A percentile compares a stretch with the other conserved stretches of the same genome.
Conservation (phyloP, 2,113 vertebrate species). For the Psophia crepitans region DNA sequence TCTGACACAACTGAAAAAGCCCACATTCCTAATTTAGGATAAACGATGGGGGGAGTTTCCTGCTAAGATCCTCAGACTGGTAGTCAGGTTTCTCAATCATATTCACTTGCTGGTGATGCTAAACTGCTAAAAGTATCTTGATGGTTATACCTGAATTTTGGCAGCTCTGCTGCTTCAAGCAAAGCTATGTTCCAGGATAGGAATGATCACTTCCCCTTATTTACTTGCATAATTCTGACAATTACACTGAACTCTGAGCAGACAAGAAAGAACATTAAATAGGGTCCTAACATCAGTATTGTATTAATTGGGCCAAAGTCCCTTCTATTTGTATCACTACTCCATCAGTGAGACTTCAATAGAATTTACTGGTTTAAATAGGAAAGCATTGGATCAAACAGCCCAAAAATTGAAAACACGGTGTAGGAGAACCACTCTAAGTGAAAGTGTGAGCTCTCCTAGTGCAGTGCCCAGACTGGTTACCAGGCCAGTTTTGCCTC, state of each 20-base stretch:
- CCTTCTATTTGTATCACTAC: neutral
- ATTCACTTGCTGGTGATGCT: neutral
- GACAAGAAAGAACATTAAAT: neutral
- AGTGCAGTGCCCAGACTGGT: neutral
- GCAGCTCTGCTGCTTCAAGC: neutral
- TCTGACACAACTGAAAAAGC: neutral
- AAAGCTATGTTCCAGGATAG: neutral
- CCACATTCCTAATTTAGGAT: neutral
- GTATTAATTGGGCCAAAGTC: neutral
- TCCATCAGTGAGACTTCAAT: neutral
- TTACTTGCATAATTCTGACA: neutral
- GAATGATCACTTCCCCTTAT: neutral
- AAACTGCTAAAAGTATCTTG: neutral
- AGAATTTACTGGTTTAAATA: neutral
- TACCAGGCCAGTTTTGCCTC: neutral
- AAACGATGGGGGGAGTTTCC: neutral
- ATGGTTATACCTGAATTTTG: neutral
- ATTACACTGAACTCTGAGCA: neutral
- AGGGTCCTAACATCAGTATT: neutral
- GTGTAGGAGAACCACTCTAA: neutral
- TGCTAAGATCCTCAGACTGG: neutral
- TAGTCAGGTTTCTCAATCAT: neutral
- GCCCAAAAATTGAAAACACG: neutral
- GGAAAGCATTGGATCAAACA: neutral
- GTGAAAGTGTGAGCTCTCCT: neutral